A percentile compares a stretch with the other conserved stretches of the same genome.
Evolutionary conservation across 30 jellyfish, hydroid and myxozoan species (phyloP).

Genomic region (Cassiopea andromeda): DNA sequence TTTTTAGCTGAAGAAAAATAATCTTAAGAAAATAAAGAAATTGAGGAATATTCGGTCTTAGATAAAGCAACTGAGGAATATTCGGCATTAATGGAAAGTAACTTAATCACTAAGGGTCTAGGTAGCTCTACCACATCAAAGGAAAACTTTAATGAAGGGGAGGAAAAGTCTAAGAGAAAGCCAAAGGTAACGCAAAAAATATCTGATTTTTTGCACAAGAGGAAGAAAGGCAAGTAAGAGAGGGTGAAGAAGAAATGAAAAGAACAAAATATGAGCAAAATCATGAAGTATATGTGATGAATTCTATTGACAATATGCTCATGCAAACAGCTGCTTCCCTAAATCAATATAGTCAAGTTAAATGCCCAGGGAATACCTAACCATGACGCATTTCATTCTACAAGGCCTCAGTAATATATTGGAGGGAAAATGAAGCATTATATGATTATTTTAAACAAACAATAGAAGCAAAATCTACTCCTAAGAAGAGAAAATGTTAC

Average conservation of each 20-base stretch:
- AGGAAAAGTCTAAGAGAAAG: slow-evolving; percentile 9
- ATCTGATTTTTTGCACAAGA: slow-evolving; percentile 37
- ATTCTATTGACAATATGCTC: slow-evolving; percentile 25
- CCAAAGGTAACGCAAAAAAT: background rate
- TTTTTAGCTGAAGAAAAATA: background rate
- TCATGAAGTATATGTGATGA: slow-evolving; percentile 21
- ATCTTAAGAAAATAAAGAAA: background rate
- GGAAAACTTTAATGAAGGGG: background rate
- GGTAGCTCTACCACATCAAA: background rate
- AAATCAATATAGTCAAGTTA: background rate
- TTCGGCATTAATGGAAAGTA: background rate
- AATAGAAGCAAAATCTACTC: background rate
- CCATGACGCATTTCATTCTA: slow-evolving; percentile 4
- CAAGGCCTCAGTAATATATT: background rate
- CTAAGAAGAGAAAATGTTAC: background rate
- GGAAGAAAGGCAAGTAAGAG: slow-evolving; percentile 37
- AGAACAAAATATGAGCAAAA: slow-evolving; percentile 35
- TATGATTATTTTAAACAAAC: background rate
- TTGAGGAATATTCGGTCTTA: background rate
- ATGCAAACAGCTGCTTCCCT: slow-evolving; percentile 20
- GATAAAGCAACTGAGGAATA: background rate
- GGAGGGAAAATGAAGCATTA: background rate
- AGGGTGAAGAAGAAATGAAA: slow-evolving; percentile 1
- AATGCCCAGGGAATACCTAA: background rate
- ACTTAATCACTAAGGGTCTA: background rate